Base-by-base conservation (phyloP, 2,797 vertebrate genomes). In the Tauraco hartlaubi region DNA sequence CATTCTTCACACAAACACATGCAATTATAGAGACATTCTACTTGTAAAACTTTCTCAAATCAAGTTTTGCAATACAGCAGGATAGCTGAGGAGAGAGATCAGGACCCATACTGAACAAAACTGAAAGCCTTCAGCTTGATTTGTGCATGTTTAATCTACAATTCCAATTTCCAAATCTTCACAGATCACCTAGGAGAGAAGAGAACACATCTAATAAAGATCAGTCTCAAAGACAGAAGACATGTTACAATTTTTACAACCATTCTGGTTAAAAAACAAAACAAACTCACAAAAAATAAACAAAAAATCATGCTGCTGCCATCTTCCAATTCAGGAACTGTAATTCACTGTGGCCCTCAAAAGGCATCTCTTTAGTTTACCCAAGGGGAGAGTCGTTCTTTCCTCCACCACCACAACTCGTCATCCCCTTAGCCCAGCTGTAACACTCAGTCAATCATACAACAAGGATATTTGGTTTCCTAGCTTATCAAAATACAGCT, bases 1-100 rank as follows among this genome's bases (percentile, higher is more conserved):
- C 78, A 96, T 91, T 95, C 90, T 76, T 95, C 86, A 95, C 94
- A 96, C n/a, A 91, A 85, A 96, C 77, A 95, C 96, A 96, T 96
- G 94, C 96, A 96, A 71, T 89, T 94, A 94, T 62, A 96, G 73
- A 90, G 80, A 90, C 92, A 92, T 92, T 92, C 85, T 86, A 95
- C 75, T 95, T 92, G 37, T 33, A 86, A 96, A 93, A 95, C 88
- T 87, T 94, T 46, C 85, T 89, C 91, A 93, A 76, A 85, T 94
- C 74, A 84, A 90, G 69, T 90, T 90, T 77, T 87, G 80, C 85
- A 90, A 92, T 86, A 89, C 85, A 95, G 85, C 77, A 95, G 95
- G 74, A 85, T 92, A 95, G 29, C 91, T 33, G 31, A 95, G 93
- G 90, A 95, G 85, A 84, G 71, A 93, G 73, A 85, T 95, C 86